These are phyloP conservation scores for Andrena camellia DNA, from an alignment of 2,888 invertebrate species.

Conservation along the genomic window DNA sequence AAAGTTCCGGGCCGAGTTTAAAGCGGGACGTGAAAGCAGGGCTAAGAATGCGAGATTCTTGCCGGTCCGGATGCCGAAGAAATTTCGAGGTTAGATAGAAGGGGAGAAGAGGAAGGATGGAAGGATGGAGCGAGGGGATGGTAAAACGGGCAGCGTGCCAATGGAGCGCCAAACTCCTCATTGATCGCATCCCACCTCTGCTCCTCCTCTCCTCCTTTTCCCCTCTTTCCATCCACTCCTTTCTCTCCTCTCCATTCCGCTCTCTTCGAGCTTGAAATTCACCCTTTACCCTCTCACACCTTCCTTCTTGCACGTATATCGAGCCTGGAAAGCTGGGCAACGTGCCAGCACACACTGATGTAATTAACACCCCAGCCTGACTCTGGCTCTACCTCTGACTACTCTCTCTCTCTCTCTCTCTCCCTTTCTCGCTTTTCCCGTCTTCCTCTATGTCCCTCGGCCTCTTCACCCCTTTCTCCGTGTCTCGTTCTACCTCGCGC, in stretches of 20 bases:
- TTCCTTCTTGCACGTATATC: conserved; percentile 31
- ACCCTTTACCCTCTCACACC: conserved; percentile 31
- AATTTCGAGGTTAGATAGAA: conserved; percentile 54
- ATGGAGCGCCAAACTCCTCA: conserved; percentile 71
- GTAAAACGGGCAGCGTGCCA: conserved; percentile 71
- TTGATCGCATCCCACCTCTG: conserved; percentile 68
- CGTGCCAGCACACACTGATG: conserved; percentile 79
- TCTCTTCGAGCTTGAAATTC: conserved; percentile 20
- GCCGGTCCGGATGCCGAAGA: conserved; percentile 57
- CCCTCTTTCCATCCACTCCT: conserved; percentile 34
- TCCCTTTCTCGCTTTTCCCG: neutral
- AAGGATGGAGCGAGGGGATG: conserved; percentile 38
- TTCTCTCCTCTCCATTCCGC: conserved; percentile 6
- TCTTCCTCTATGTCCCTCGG: conserved; percentile 4
- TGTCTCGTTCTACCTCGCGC: conserved; percentile 1
- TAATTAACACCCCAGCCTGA: conserved; percentile 79
- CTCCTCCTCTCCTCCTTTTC: conserved; percentile 18
- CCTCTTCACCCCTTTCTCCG: neutral
- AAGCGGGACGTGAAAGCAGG: conserved; percentile 37
- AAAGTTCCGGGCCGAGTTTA: conserved; percentile 46
- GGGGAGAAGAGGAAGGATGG: conserved; percentile 35
- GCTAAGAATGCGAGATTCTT: conserved; percentile 63
- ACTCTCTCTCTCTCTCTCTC: conserved; percentile 26
- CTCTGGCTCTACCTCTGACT: conserved; percentile 40
- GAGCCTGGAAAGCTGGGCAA: conserved; percentile 67